A percentile compares a stretch with the other conserved stretches of the same genome.
Conservation (phyloP, 2,888 invertebrate genomes). For the Acrocyrtus sp. region DNA sequence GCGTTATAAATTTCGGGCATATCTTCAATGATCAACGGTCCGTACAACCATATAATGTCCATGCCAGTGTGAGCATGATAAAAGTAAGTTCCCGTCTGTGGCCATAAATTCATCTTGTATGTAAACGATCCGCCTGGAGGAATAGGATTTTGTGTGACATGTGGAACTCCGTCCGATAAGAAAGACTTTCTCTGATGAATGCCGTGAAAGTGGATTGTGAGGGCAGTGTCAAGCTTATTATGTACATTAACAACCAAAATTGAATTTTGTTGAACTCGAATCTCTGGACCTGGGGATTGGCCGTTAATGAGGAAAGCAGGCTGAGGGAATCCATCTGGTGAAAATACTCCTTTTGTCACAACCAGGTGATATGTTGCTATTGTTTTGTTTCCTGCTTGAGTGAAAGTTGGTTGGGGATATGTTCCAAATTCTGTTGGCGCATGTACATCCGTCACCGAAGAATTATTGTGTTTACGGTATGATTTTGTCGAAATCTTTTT, state of each 20-base stretch:
- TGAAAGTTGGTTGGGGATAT: slow-evolving; percentile 32
- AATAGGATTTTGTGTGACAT: slow-evolving; percentile 49
- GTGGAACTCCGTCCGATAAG: slow-evolving; percentile 52
- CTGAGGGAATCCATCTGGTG: slow-evolving; percentile 47
- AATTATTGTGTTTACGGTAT: not conserved
- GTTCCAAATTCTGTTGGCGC: slow-evolving; percentile 19
- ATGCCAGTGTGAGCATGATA: slow-evolving; percentile 55
- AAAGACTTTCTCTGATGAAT: slow-evolving; percentile 49
- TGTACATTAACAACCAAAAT: slow-evolving; percentile 33
- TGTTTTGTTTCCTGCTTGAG: slow-evolving; percentile 21
- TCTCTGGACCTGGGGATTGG: slow-evolving; percentile 49
- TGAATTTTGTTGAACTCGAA: slow-evolving; percentile 31
- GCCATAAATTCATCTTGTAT: slow-evolving; percentile 38
- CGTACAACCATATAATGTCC: slow-evolving; percentile 52
- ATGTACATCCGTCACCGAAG: not conserved
- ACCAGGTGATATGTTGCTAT: slow-evolving; percentile 23
- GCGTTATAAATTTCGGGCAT: slow-evolving; percentile 19
- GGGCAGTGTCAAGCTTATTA: slow-evolving; percentile 22
- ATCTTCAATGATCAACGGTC: slow-evolving; percentile 51
- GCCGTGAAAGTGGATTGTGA: slow-evolving; percentile 54
- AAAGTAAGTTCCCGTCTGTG: slow-evolving; percentile 53
- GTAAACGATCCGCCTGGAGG: slow-evolving; percentile 36
- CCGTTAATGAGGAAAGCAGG: slow-evolving; percentile 44
- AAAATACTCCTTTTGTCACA: slow-evolving; percentile 22
- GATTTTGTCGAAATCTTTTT: slow-evolving; percentile 14